Conservation (phyloP, 2,113 vertebrate genomes). For the Bothrops jararaca region DNA sequence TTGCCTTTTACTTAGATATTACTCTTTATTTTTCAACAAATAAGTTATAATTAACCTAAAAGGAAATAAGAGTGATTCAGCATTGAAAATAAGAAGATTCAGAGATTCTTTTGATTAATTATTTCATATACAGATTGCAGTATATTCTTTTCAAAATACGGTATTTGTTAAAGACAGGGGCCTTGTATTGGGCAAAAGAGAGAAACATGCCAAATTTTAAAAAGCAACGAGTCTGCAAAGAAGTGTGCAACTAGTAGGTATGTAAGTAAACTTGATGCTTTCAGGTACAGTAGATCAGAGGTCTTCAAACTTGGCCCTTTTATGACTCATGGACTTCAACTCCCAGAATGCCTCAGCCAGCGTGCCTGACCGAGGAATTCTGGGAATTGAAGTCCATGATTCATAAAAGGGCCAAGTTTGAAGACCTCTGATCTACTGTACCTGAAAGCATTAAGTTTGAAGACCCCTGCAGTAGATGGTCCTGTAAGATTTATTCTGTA, state of each 20-base stretch:
- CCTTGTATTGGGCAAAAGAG: not conserved
- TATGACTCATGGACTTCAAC: too few relatives aligned
- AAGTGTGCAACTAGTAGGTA: not conserved
- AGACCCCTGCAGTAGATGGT: not conserved
- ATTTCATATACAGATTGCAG: not conserved
- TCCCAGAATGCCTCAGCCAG: too few relatives aligned
- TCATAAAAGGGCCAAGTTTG: too few relatives aligned
- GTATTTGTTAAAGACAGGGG: not conserved
- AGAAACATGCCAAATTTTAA: not conserved
- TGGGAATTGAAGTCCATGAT: too few relatives aligned
- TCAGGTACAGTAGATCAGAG: not conserved
- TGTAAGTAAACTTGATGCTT: not conserved
- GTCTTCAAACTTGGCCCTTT: too few relatives aligned
- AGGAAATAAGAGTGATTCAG: not conserved
- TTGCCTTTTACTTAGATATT: too few relatives aligned
- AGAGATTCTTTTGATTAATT: not conserved
- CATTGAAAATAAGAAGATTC: not conserved
- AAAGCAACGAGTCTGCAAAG: not conserved
- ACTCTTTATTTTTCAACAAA: too few relatives aligned
- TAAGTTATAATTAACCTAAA: too few relatives aligned
- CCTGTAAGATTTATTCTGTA: not conserved
- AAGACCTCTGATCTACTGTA: too few relatives aligned
- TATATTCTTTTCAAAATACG: not conserved
- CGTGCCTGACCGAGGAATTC: too few relatives aligned
- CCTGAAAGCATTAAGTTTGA: too few relatives aligned